Evolutionary conservation across 2,888 invertebrate species (phyloP), one percentile per base, ranked within the genome.

Genomic region (Lissocephala sabroskyi): DNA sequence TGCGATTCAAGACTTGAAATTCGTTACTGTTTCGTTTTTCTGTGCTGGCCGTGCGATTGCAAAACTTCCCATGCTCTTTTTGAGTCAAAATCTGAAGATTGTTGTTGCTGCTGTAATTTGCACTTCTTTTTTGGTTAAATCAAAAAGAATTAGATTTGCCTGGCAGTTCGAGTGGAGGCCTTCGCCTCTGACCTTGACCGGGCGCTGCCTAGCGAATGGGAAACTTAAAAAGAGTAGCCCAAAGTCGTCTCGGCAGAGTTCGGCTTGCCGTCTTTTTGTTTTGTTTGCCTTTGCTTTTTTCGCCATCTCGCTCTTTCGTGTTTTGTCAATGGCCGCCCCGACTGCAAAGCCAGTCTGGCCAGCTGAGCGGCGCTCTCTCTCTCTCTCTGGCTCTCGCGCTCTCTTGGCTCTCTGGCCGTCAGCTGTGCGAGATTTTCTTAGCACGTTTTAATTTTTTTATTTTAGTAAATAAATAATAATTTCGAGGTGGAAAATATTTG

Each of bases 281-380:
- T 7, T 26, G 14, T 17, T 35, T 35, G 14, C 46, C 49, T 62
- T 62, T 62, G 59, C 51, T 59, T 62, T 40, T 37, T 37, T 40
- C n/a, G 26, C 28, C 11, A 26, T 46, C 26, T 41, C 28, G 50
- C 45, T 55, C 56, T 59, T 62, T 62, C 49, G 56, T 61, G 48
- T 62, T 59, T 62, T 50, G 59, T 68, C 56, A 65, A 68, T 73
- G 68, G 59, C 45, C 52, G 61, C 51, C 56, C 44, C n/a, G n/a
- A n/a, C 53, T 52, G 50, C 37, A 59, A 52, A 37, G 43, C 33
- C 42, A 19, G 28, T 56, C 46, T 52, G 41, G 56, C 44, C n/a
- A n/a, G 49, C 49, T 39, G 49, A 40, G 59, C 39, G 47, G 10
- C 16, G 35, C 35, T 35, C 1, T 33, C 16, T 5, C 14, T 9